phyloP scores from a whole-genome alignment of 2,797 vertebrate genomes.

The Brachymystax lenok region DNA sequence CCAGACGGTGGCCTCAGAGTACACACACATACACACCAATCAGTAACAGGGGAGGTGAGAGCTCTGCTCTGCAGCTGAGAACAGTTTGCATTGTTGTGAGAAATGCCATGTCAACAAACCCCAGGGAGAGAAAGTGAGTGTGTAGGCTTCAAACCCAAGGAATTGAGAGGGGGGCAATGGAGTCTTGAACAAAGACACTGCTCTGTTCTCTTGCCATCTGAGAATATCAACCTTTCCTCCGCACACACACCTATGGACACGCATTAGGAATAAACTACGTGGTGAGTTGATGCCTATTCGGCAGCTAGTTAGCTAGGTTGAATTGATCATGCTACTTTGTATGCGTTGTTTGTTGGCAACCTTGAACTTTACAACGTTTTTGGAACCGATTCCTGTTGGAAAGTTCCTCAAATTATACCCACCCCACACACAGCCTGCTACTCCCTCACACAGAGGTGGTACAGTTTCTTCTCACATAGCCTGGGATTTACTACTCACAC shows the following conservation, averaged over 20 bases:
- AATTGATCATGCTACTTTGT: too few species aligned
- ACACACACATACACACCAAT: conserved; percentile 15
- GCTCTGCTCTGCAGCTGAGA: conserved; percentile 18
- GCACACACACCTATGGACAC: background rate
- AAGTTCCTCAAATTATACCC: background rate
- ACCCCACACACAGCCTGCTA: conserved; percentile 8
- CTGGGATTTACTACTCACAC: background rate
- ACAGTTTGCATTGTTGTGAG: conserved; percentile 57
- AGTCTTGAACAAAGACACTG: conserved; percentile 61
- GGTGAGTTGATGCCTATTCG: too few species aligned
- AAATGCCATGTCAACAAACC: conserved; percentile 68
- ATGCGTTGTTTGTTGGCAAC: too few species aligned
- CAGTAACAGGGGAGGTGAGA: background rate
- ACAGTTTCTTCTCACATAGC: conserved; percentile 1
- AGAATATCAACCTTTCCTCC: conserved; percentile 33
- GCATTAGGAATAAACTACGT: too few species aligned
- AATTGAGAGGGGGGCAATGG: conserved; percentile 12
- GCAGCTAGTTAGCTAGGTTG: too few species aligned
- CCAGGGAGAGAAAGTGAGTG: conserved; percentile 13
- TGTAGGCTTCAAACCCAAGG: conserved; percentile 16
- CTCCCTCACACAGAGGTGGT: conserved; percentile 12
- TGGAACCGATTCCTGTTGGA: too few species aligned
- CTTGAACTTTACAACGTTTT: too few species aligned
- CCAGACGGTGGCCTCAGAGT: background rate
- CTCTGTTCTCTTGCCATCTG: conserved; percentile 52